Evolutionary conservation across 2,797 vertebrate species (phyloP).

Genomic region (Falco berigora): DNA sequence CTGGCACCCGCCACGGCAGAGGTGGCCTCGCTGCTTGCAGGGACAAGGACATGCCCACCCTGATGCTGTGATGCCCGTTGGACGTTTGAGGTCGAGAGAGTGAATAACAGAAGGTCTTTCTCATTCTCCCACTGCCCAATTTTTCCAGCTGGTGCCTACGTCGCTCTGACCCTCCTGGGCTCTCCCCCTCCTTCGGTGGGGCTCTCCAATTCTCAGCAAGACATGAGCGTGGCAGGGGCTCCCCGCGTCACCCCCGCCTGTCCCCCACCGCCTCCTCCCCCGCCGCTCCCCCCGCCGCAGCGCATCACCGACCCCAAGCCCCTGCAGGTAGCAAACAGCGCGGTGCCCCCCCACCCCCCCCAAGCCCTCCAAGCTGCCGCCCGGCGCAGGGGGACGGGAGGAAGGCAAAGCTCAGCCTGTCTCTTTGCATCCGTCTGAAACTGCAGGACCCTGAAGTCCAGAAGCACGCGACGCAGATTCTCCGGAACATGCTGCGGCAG

Average conservation of each 20-base stretch:
- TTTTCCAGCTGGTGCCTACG: slow-evolving; percentile 83
- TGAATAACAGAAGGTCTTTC: neutral
- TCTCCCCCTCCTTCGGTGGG: slow-evolving; percentile 76
- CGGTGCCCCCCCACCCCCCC: too few relatives aligned
- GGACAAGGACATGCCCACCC: neutral
- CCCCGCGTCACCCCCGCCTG: neutral
- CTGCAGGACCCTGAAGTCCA: slow-evolving; percentile 86
- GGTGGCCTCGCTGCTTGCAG: neutral
- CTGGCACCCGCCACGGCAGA: neutral
- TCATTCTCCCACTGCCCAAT: fast-evolving
- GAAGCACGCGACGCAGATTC: slow-evolving; percentile 89
- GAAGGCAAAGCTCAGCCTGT: neutral
- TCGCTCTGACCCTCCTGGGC: slow-evolving; percentile 89
- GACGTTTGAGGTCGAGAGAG: neutral
- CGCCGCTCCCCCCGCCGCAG: slow-evolving; percentile 71
- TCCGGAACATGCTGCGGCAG: slow-evolving; percentile 90
- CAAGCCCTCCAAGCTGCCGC: too few relatives aligned
- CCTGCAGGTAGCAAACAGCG: slow-evolving; percentile 74
- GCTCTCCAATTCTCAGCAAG: slow-evolving; percentile 41
- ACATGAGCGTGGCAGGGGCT: neutral
- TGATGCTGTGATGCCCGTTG: fast-evolving
- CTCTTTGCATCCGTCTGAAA: neutral
- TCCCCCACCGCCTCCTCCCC: slow-evolving; percentile 78
- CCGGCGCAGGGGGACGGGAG: fast-evolving
- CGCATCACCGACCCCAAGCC: slow-evolving; percentile 87